A percentile compares a stretch with the other conserved stretches of the same genome.
phyloP scores from a whole-genome alignment of 2,113 vertebrate genomes.

The Grammomys dolichurus region DNA sequence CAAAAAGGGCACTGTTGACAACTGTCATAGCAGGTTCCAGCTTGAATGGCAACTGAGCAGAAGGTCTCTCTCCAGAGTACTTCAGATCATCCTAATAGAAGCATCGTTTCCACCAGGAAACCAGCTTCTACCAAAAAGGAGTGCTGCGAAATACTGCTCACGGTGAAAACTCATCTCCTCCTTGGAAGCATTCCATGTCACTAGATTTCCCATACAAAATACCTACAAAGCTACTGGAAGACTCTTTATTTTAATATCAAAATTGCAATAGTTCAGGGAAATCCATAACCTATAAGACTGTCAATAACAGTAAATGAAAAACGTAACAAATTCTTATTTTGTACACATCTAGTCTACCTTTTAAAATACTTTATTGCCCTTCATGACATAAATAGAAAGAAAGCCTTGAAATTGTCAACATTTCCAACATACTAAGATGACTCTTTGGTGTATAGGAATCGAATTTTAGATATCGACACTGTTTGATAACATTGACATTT shows the following conservation, averaged over 20 bases:
- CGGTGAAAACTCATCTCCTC: constrained; percentile 73
- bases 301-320: constrained; percentile 70
- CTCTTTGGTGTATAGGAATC: neutral
- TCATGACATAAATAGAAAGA: constrained; percentile 77
- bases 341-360: constrained; percentile 2
- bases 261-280: constrained; percentile 76
- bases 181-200: constrained; percentile 72
- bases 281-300: constrained; percentile 64
- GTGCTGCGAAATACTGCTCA: constrained; percentile 82
- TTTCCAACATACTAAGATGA: constrained; percentile 53
- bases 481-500: neutral
- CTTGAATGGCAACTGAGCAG: constrained; percentile 82
- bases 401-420: constrained; percentile 23
- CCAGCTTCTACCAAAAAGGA: constrained; percentile 81
- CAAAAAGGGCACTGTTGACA: constrained; percentile 87
- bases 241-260: constrained; percentile 69
- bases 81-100: constrained; percentile 84
- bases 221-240: constrained; percentile 53
- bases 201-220: constrained; percentile 75
- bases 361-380: constrained; percentile 23
- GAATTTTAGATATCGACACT: neutral
- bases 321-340: constrained; percentile 75
- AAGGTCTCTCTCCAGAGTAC: constrained; percentile 83
- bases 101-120: constrained; percentile 82
- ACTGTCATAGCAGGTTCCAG: constrained; percentile 85